Evolutionary conservation across 2,113 vertebrate species (phyloP).

Genomic region (Bambusicola thoracicus): DNA sequence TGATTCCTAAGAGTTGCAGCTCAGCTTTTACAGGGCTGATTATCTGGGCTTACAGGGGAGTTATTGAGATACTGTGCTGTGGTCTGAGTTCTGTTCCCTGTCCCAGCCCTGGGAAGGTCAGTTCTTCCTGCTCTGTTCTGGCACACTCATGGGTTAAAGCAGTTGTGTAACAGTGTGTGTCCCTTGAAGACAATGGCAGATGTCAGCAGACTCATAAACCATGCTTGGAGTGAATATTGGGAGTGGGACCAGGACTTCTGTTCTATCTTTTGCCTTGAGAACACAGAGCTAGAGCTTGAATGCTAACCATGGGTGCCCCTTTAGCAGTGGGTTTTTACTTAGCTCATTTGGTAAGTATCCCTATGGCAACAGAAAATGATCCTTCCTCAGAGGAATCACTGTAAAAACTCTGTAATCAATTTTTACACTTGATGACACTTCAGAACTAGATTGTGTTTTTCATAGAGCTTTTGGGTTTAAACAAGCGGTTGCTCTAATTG

Average conservation of each 20-base stretch:
- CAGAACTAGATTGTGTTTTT: neutral
- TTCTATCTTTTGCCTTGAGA: neutral
- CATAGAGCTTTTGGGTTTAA: neutral
- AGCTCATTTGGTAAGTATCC: neutral
- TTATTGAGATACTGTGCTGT: neutral
- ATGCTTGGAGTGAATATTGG: neutral
- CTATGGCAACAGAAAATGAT: neutral
- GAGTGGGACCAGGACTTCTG: neutral
- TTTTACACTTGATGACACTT: neutral
- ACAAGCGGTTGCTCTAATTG: neutral
- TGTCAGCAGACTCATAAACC: fast-evolving
- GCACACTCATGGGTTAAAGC: neutral
- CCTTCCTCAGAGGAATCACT: neutral
- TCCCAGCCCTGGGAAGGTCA: neutral
- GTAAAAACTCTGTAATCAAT: neutral
- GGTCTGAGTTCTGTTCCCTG: neutral
- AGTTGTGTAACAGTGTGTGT: neutral
- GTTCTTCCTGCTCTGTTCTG: neutral
- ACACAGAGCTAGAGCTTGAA: neutral
- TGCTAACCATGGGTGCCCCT: neutral
- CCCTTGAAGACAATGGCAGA: neutral
- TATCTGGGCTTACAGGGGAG: neutral
- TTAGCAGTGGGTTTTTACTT: neutral
- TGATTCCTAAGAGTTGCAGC: neutral
- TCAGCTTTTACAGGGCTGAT: neutral